Conservation (phyloP, 2,888 invertebrate genomes). For the Ypsolopha scabrella region DNA sequence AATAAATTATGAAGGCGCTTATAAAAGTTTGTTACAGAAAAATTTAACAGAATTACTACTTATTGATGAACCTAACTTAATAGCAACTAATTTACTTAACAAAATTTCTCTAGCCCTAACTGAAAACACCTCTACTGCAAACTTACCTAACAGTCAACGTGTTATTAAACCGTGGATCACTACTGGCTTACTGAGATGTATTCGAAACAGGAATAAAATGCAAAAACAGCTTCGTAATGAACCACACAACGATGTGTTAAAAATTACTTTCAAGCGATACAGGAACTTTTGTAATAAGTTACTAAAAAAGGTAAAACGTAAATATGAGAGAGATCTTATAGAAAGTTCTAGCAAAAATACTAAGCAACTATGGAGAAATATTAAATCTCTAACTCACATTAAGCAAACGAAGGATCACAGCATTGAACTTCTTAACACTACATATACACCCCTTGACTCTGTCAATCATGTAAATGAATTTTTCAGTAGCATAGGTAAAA, state of each 20-base stretch:
- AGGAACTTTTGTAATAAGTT: slow-evolving; percentile 1
- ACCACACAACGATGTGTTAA: not conserved
- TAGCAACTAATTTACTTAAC: not conserved
- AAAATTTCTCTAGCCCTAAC: not conserved
- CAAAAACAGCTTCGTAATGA: not conserved
- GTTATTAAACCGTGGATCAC: not conserved
- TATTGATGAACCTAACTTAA: not conserved
- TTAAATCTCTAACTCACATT: not conserved
- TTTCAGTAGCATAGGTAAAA: slow-evolving; percentile 1
- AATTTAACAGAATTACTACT: not conserved
- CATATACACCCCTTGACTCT: not conserved
- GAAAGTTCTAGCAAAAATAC: not conserved
- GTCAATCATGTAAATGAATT: slow-evolving; percentile 1
- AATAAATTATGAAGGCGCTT: not conserved
- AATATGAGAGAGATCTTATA: not conserved
- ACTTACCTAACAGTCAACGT: not conserved
- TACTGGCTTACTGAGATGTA: not conserved
- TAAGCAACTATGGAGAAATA: not conserved
- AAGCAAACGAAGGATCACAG: not conserved
- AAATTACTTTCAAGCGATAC: slow-evolving; percentile 1
- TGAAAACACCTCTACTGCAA: not conserved
- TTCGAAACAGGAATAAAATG: no score
- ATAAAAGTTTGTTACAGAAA: not conserved
- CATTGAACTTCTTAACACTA: not conserved
- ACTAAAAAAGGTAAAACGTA: not conserved